Conservation (phyloP, 2,797 vertebrate species). For the Schizothorax lantsangensis region DNA sequence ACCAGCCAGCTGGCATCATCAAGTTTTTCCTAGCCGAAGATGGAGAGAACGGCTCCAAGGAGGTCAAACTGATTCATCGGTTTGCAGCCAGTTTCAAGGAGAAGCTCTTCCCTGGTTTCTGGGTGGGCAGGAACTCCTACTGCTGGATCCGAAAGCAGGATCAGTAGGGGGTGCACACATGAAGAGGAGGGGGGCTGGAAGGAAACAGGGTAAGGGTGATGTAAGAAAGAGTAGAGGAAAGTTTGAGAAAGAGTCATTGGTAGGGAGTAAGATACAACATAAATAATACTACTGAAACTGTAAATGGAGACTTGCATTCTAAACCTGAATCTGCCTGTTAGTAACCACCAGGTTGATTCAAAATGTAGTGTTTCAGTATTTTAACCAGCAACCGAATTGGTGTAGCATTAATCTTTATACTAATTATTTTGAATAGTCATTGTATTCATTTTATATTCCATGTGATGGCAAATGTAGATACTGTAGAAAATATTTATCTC, state of each 20-base stretch:
- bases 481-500: conserved; percentile 26
- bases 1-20: conserved; percentile 80
- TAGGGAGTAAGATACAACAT: not conserved
- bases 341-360: not conserved
- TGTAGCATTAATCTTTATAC: conserved; percentile 42
- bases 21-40: conserved; percentile 77
- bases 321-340: not conserved
- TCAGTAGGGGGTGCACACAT: conserved; percentile 54
- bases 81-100: conserved; percentile 72
- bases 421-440: conserved; percentile 19
- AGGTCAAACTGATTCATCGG: conserved; percentile 75
- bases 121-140: conserved; percentile 77
- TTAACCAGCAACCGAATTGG: conserved; percentile 14
- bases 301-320: conserved; percentile 6
- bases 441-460: conserved; percentile 47
- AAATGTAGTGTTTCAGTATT: not conserved
- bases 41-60: conserved; percentile 63
- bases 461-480: conserved; percentile 25
- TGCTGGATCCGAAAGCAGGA: conserved; percentile 73
- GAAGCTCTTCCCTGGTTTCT: conserved; percentile 78
- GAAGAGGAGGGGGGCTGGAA: not conserved
- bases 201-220: not conserved
- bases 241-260: not conserved
- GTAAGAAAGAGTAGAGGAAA: not conserved
- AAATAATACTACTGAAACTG: not conserved